Conservation (phyloP, 2,888 invertebrate genomes). For the Crocallis elinguaria region DNA sequence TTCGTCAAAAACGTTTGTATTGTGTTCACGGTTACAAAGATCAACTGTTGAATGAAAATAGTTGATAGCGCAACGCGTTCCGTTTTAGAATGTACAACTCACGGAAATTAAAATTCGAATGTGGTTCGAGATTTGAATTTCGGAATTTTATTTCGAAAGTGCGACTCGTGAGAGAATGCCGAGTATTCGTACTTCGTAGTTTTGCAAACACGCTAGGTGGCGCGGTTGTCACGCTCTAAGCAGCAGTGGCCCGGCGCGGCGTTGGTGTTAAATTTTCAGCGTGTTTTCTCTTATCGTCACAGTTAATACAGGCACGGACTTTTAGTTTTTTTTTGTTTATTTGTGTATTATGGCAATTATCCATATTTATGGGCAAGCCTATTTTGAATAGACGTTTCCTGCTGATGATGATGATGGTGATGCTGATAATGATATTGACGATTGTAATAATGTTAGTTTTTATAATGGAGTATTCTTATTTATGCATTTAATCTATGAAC, state of each 20-base stretch:
- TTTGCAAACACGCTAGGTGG: conserved; percentile 34
- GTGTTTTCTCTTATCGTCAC: conserved; percentile 46
- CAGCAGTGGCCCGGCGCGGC: conserved; percentile 42
- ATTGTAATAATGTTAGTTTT: too few relatives aligned
- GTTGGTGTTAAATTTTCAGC: conserved; percentile 44
- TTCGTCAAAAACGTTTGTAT: conserved; percentile 33
- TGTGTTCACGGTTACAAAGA: conserved; percentile 18
- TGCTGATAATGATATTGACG: too few relatives aligned
- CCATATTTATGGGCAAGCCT: too few relatives aligned
- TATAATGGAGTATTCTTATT: too few relatives aligned
- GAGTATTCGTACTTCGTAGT: conserved; percentile 39
- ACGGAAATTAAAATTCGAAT: conserved; percentile 17
- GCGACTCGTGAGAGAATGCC: conserved; percentile 29
- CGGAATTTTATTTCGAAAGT: conserved; percentile 27
- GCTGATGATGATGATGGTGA: too few relatives aligned
- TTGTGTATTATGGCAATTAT: too few relatives aligned
- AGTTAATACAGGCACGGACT: not conserved
- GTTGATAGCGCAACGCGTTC: conserved; percentile 6
- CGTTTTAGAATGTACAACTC: conserved; percentile 1
- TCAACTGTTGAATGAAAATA: conserved; percentile 26
- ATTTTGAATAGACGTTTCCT: too few relatives aligned
- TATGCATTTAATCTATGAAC: too few relatives aligned
- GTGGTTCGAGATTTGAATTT: conserved; percentile 21
- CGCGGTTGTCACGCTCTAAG: conserved; percentile 36
- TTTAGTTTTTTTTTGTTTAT: too few relatives aligned